phyloP scores from a whole-genome alignment of 1,140 invertebrate genomes.

The Condylostylus longicornis region DNA sequence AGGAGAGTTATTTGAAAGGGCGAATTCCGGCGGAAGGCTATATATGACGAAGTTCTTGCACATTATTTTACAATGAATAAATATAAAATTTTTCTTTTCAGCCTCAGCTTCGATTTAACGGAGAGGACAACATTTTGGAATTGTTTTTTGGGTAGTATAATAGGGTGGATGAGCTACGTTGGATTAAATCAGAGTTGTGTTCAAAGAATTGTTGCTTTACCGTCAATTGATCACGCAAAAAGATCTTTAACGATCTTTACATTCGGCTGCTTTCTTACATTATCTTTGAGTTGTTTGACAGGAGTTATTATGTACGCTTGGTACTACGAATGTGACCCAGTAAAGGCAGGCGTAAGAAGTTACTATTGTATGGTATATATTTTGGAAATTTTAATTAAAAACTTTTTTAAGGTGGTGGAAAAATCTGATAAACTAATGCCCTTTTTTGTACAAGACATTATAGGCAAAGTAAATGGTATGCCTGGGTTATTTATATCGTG shows the following conservation, averaged over 20 bases:
- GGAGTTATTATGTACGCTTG: slow-evolving; percentile 58
- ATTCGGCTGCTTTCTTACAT: slow-evolving; percentile 35
- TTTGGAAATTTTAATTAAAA: slow-evolving; percentile 1
- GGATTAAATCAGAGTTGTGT: slow-evolving; percentile 27
- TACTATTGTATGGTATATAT: no score
- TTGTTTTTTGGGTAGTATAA: slow-evolving; percentile 4
- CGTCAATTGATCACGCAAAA: slow-evolving; percentile 18
- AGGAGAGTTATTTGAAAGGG: slow-evolving; percentile 42
- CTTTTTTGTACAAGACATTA: slow-evolving; percentile 43
- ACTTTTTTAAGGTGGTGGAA: slow-evolving; percentile 6
- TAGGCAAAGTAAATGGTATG: slow-evolving; percentile 36
- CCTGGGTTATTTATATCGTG: slow-evolving; percentile 48
- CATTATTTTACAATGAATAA: no score
- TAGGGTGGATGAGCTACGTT: slow-evolving; percentile 19
- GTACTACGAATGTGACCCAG: slow-evolving; percentile 58
- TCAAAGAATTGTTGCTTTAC: slow-evolving; percentile 23
- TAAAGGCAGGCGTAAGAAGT: slow-evolving; percentile 34
- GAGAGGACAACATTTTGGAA: slow-evolving; percentile 21
- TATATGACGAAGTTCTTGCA: slow-evolving; percentile 40
- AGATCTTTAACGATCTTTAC: slow-evolving; percentile 36
- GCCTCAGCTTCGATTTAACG: slow-evolving; percentile 16
- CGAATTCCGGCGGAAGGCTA: slow-evolving; percentile 38
- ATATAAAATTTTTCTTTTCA: slow-evolving; percentile 13
- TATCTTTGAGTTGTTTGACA: slow-evolving; percentile 42
- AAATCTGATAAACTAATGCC: slow-evolving; percentile 37